Base-by-base conservation (phyloP, 2,113 vertebrate genomes). In the Notarius quadriscutis region DNA sequence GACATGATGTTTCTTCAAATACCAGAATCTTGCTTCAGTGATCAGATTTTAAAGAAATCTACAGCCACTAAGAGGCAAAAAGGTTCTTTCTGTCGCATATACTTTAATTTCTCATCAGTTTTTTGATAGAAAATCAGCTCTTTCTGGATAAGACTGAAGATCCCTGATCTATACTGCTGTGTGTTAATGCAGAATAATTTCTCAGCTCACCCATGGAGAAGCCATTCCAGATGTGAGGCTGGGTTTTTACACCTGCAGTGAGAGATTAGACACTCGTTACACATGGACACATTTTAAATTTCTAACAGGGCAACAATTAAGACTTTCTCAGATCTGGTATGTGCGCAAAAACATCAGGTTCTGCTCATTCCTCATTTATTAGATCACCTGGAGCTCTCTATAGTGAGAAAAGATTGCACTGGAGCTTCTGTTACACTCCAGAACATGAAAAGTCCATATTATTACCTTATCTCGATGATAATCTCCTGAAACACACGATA, bases 201-300 rank as follows among this genome's bases (percentile, higher is more conserved):
- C 17, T 1, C 6, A 27, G 83, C 88, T 87, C 48, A 91, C 88
- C 90, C 88, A 91, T 55, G 58, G 85, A 75, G 87, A 83, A 62
- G 85, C 18, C 89, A 88, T 87, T 87, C 7, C 62, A 65, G 87
- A n/a, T 55, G 80, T 79, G 53, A 20, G 6, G 55, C 12, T 84
- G 82, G 25, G 2, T 41, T 82, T 82, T 34, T 25, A 69, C 18
- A 7, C 55, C 89, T 90, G 87, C 17, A 86, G 79, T 27, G 20
- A 78, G 4, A 78, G 58, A 75, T 60, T 2, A 69, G 2, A 79
- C 7, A 51, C 7, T 17, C 17, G 3, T 65, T 71, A 62, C 25
- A 7, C 1, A n/a, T 72, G 27, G 0, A n/a, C 11, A 55, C 62
- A 7, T 34, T 41, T 41, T 41, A 41, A 41, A 41, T 41, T 41